Base-by-base conservation (phyloP, 2,797 vertebrate species). In the Falco columbarius region DNA sequence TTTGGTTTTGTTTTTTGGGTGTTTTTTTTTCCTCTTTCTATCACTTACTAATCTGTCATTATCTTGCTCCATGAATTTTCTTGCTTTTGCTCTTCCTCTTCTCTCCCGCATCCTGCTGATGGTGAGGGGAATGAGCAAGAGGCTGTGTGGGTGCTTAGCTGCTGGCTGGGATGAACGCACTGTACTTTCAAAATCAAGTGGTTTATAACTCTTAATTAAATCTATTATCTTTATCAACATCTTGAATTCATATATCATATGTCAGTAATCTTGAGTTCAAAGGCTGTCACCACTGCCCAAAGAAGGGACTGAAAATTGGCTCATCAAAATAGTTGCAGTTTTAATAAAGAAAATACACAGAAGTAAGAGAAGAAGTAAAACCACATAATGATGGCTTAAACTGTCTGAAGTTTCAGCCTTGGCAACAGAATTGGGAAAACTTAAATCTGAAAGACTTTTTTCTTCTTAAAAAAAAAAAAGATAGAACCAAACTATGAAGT, bases 1-100 rank as follows among this genome's bases (percentile, higher is more conserved):
- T 17, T 4, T 47, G 19, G 1, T 10, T 58, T 24, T 4, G 8
- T 1, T 22, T 51, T 36, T 36, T 36, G 36, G 36, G 36, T 0
- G 5, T 36, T 49, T 38, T 49, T 49, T 54, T 71, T 22, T 7
- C 5, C 6, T 23, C 12, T 58, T 84, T 74, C n/a, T 3, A 42
- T 27, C 26, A 32, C 18, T 58, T 71, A 36, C 12, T n/a, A 56
- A n/a, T 19, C 14, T 86, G 7, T 32, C 23, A 67, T 40, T 61
- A 36, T 27, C 34, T 70, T 38, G 22, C 38, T 73, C 14, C 22
- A 30, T 8, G 8, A 9, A 5, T 8, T 68, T 80, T 62, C 11
- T 63, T 55, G 8, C 3, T 49, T 89, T 52, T 66, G 6, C 1
- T 66, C 23, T 55, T 86, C 24, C 12, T 70, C 1, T n/a, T 87